A percentile compares a stretch with the other conserved stretches of the same genome.
Evolutionary conservation across 2,113 vertebrate species (phyloP).

Genomic region (Nerophis lumbriciformis): DNA sequence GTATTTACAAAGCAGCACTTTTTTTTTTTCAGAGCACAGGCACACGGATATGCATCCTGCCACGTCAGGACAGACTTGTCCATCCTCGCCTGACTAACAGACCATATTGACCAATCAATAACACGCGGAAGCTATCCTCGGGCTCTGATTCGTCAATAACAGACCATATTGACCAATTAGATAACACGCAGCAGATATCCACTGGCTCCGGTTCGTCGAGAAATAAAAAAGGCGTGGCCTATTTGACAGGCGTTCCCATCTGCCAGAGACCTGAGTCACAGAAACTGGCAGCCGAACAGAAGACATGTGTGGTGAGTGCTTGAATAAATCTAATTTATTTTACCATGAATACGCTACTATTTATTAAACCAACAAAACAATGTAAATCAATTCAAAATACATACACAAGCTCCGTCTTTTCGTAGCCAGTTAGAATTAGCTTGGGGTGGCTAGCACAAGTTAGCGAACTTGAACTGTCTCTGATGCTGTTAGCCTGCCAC

Average conservation of each 20-base stretch:
- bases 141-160: conserved; percentile 9
- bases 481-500: conserved; percentile 22
- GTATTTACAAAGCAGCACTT: too few relatives aligned
- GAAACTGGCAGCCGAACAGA: conserved; percentile 29
- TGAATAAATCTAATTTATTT: background rate
- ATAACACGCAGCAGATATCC: background rate
- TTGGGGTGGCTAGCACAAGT: conserved; percentile 36
- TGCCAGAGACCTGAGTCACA: conserved; percentile 31
- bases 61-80: conserved; percentile 62
- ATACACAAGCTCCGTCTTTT: background rate
- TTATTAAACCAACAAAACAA: background rate
- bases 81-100: conserved; percentile 31
- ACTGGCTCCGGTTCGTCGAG: conserved; percentile 26
- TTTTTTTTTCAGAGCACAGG: too few relatives aligned
- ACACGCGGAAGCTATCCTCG: conserved; percentile 5
- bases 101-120: conserved; percentile 50
- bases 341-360: rapidly evolving
- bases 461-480: conserved; percentile 21
- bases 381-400: too few relatives aligned
- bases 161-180: background rate
- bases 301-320: conserved; percentile 77
- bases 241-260: conserved; percentile 38
- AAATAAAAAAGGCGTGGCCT: conserved; percentile 8
- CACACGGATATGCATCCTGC: conserved; percentile 55
- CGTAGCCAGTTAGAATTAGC: conserved; percentile 21